Evolutionary conservation across 2,113 vertebrate genomes (phyloP).

Genomic region (Callorhinus ursinus): DNA sequence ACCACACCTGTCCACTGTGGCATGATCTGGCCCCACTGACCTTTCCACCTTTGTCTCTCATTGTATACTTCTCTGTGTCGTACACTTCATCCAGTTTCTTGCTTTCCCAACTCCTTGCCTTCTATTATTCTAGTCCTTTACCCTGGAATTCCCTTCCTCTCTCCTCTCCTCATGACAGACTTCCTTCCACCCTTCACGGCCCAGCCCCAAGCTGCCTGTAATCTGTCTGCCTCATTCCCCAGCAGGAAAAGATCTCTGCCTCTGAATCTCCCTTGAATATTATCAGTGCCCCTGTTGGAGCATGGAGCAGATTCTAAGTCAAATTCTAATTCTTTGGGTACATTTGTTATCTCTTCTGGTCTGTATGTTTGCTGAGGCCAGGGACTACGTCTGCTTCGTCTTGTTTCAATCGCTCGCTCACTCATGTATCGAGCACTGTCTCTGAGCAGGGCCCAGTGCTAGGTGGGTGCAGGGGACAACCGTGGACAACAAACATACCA

Average conservation of each 20-base stretch:
- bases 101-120: background rate
- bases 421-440: accelerated
- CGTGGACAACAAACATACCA: background rate
- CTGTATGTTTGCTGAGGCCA: background rate
- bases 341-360: background rate
- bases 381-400: background rate
- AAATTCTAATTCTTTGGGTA: background rate
- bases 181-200: background rate
- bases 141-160: background rate
- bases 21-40: background rate
- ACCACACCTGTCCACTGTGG: background rate
- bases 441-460: background rate
- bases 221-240: background rate
- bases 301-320: background rate
- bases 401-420: background rate
- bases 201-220: background rate
- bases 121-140: background rate
- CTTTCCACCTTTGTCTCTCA: background rate
- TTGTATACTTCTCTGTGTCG: background rate
- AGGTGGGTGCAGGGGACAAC: background rate
- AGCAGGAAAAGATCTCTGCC: background rate
- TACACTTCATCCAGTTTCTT: background rate
- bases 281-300: background rate
- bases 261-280: background rate
- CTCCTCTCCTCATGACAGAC: background rate